Conservation (phyloP, 2,888 invertebrate species). For the Habrosyne pyritoides region DNA sequence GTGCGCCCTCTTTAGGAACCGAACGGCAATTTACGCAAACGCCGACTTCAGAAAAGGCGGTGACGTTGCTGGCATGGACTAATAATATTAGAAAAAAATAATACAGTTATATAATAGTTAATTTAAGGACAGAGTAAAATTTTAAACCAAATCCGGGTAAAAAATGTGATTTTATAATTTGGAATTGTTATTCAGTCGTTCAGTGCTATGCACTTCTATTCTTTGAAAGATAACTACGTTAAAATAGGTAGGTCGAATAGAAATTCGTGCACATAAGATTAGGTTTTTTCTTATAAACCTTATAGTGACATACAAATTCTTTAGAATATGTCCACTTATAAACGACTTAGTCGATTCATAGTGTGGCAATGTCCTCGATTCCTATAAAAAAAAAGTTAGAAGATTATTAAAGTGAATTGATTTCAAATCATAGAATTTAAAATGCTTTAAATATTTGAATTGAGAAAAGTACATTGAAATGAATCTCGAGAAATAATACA, state of each 20-base stretch:
- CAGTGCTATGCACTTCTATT: no score
- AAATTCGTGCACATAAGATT: no score
- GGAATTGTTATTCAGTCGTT: not conserved
- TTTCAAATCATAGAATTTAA: not conserved
- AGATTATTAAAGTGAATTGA: not conserved
- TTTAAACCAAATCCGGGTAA: not conserved
- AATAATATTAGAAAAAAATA: constrained; percentile 26
- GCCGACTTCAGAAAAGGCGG: constrained; percentile 93
- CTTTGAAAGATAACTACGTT: no score
- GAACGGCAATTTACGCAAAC: constrained; percentile 87
- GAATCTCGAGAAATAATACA: constrained; percentile 4
- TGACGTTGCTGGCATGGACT: constrained; percentile 88
- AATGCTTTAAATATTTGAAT: not conserved
- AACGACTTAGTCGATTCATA: not conserved
- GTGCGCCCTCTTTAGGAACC: constrained; percentile 86
- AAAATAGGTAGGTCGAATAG: no score
- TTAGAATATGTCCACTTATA: no score
- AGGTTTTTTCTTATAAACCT: no score
- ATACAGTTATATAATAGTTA: not conserved
- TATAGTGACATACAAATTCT: no score
- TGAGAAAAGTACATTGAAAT: not conserved
- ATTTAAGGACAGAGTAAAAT: not conserved
- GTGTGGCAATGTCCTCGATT: not conserved
- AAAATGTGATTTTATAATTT: not conserved
- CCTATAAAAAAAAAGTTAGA: not conserved